These are phyloP conservation scores for Cirrhinus molitorella DNA, from an alignment of 2,797 vertebrate species.

Conservation along the genomic window DNA sequence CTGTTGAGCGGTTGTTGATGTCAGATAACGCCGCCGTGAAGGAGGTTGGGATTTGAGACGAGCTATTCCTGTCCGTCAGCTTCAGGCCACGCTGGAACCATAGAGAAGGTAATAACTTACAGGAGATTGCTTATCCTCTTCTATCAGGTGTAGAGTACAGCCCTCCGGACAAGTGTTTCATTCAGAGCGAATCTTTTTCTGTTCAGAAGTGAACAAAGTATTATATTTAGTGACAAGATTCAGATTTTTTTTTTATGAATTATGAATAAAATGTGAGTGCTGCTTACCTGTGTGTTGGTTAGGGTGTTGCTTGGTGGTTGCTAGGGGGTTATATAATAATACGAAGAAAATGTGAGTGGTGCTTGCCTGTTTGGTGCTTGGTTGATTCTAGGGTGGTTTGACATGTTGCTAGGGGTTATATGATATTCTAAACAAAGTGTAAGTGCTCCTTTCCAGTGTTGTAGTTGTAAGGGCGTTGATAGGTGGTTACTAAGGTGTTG, in stretches of 20 bases:
- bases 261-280: not conserved
- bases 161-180: not conserved
- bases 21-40: slow-evolving; percentile 19
- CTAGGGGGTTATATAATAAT: too few relatives aligned
- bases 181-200: not conserved
- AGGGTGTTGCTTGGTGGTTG: too few relatives aligned
- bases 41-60: slow-evolving; percentile 18
- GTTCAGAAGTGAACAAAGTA: not conserved
- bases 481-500: too few relatives aligned
- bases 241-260: not conserved
- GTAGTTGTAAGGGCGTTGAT: too few relatives aligned
- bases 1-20: slow-evolving; percentile 26
- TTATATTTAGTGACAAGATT: not conserved
- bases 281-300: not conserved
- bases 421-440: too few relatives aligned
- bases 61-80: slow-evolving; percentile 38
- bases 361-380: too few relatives aligned
- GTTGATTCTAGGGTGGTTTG: too few relatives aligned
- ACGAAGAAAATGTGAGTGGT: too few relatives aligned
- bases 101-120: not conserved
- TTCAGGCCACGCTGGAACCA: not conserved
- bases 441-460: too few relatives aligned
- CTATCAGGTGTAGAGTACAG: not conserved
- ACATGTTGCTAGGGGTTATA: too few relatives aligned
- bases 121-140: slow-evolving; percentile 7